Conservation (phyloP, 2,797 vertebrate genomes). For the Amazonetta brasiliensis region DNA sequence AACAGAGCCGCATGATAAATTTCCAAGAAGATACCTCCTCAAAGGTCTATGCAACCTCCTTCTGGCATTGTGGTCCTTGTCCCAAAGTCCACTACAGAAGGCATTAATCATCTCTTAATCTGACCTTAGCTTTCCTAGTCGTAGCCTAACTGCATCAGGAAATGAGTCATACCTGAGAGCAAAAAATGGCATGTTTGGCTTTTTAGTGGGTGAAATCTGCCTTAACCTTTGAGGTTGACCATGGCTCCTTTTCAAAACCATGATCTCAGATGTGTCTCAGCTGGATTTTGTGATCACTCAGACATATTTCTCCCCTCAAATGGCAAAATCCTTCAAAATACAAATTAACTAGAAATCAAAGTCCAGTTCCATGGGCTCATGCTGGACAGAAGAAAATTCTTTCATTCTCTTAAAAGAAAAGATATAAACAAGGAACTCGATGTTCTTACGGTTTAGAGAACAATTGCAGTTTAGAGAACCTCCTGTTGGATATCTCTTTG, state of each 20-base stretch:
- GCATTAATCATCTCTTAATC: not conserved
- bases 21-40: conserved; percentile 7
- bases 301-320: not conserved
- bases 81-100: conserved; percentile 12
- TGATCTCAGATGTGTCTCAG: conserved; percentile 35
- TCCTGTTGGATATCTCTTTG: not conserved
- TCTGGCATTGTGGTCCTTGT: not conserved
- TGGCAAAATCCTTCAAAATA: conserved; percentile 30
- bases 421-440: not conserved
- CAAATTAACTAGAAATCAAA: conserved; percentile 40
- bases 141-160: conserved; percentile 17
- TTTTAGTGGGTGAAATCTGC: conserved; percentile 8
- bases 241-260: conserved; percentile 30
- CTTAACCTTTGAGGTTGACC: conserved; percentile 18
- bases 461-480: not conserved
- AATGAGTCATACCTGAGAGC: not conserved
- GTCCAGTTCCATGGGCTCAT: not conserved
- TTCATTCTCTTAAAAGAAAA: not conserved
- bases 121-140: not conserved
- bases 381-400: not conserved
- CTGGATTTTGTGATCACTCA: conserved; percentile 37
- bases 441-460: not conserved
- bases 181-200: conserved; percentile 6
- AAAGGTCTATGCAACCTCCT: not conserved
- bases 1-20: not conserved